phyloP scores from a whole-genome alignment of 2,888 invertebrate species.

The Eilema caniola region DNA sequence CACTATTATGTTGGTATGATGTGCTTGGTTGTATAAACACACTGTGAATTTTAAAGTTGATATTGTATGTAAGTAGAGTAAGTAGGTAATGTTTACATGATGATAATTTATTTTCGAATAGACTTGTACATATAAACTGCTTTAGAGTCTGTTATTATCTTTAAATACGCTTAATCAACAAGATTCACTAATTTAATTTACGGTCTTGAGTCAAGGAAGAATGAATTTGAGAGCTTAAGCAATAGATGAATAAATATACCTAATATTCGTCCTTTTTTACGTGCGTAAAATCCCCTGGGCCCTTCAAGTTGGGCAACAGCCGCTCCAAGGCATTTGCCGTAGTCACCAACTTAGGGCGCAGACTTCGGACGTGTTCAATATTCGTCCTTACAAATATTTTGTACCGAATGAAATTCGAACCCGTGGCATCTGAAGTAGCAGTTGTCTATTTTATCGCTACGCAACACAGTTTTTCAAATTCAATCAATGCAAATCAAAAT shows the following conservation, averaged over 20 bases:
- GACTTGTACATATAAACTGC: slow-evolving; percentile 18
- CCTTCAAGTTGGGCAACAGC: too few relatives aligned
- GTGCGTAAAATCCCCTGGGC: too few relatives aligned
- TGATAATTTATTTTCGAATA: slow-evolving; percentile 14
- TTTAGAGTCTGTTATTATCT: not conserved
- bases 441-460: not conserved
- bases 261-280: too few relatives aligned
- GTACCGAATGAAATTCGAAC: not conserved
- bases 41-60: slow-evolving; percentile 21
- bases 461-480: not conserved
- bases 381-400: not conserved
- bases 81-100: slow-evolving; percentile 36
- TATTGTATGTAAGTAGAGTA: slow-evolving; percentile 30
- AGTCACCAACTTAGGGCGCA: too few relatives aligned
- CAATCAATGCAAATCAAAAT: not conserved
- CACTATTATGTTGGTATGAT: slow-evolving; percentile 23
- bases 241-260: too few relatives aligned
- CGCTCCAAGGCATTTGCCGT: too few relatives aligned
- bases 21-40: slow-evolving; percentile 32
- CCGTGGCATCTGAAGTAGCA: not conserved
- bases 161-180: not conserved
- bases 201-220: not conserved
- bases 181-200: slow-evolving; percentile 8
- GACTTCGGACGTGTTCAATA: too few relatives aligned
- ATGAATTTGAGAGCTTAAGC: not conserved